These are phyloP conservation scores for Philaenus spumarius DNA, from an alignment of 1,140 invertebrate genomes.

Conservation along the genomic window DNA sequence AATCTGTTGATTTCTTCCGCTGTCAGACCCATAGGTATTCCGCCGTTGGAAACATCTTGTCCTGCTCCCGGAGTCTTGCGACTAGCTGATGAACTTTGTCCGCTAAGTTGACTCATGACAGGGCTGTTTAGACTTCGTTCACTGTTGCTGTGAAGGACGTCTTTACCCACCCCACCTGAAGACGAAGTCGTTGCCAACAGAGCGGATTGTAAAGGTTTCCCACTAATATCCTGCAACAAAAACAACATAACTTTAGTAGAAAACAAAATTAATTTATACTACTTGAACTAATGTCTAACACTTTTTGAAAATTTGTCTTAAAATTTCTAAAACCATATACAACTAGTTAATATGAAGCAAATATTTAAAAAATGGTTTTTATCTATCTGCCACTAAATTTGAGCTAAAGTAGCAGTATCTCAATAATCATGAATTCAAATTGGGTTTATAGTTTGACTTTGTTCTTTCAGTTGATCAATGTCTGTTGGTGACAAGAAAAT, in stretches of 20 bases:
- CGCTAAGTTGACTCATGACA: conserved; percentile 81
- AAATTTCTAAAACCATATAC: not conserved
- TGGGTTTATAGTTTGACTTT: too few relatives aligned
- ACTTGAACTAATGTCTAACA: not conserved
- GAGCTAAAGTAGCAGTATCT: too few relatives aligned
- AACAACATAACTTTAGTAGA: not conserved
- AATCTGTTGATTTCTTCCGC: conserved; percentile 89
- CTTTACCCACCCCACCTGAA: conserved; percentile 73
- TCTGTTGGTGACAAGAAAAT: too few relatives aligned
- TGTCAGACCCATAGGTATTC: conserved; percentile 67
- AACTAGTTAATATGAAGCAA: too few relatives aligned
- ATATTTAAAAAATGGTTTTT: too few relatives aligned
- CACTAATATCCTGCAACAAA: conserved; percentile 74
- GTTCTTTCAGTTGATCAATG: too few relatives aligned
- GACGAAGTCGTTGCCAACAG: conserved; percentile 80
- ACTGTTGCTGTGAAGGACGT: conserved; percentile 77
- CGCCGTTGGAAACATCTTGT: conserved; percentile 37
- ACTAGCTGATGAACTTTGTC: conserved; percentile 70
- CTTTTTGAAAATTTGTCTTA: not conserved
- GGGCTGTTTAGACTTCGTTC: conserved; percentile 84
- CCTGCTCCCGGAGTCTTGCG: conserved; percentile 48
- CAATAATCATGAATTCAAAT: too few relatives aligned
- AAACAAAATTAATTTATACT: not conserved
- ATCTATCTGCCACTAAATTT: too few relatives aligned
- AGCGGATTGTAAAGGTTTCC: conserved; percentile 82